Evolutionary conservation across 2,113 vertebrate species (phyloP), one percentile per base, ranked within the genome.

Genomic region (Mola mola): DNA sequence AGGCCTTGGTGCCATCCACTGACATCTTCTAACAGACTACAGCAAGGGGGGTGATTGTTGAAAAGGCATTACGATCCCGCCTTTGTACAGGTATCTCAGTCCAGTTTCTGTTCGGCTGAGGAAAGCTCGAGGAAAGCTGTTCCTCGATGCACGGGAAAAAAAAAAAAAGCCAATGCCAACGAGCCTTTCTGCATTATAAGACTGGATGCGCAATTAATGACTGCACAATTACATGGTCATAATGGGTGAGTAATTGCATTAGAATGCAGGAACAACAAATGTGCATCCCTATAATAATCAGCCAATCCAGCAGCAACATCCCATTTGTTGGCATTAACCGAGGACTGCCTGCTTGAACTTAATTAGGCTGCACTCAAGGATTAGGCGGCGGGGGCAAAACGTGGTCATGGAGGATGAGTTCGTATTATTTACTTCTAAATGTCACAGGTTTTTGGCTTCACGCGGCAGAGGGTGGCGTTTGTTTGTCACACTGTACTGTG

Each of bases 181-280:
- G 33, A 13, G 33, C 33, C 10, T 10, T 52, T 73, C 37, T 46
- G 50, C 63, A 52, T 57, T 64, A 69, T 28, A 64, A n/a, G 53
- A 79, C 71, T 75, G 69, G 74, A 72, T 82, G 44, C 72, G 51
- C 80, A 75, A 85, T 86, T 87, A 85, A 88, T 68, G 78, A 70
- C 60, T 75, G 72, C 67, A 75, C 77, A 84, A 89, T 89, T 82
- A 88, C 83, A 82, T 53, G 87, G 79, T 79, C 73, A 65, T 86
- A 83, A 89, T 85, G 73, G 81, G 66, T 87, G 79, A 86, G 84
- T 87, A 88, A 90, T 85, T 87, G 77, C 83, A 76, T 88, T 84
- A 79, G 61, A 81, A 90, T 66, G 71, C 78, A 75, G 66, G 57
- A 70, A 77, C 76, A 81, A 85, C 72, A 79, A 87, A 81, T 52